Base-by-base conservation (phyloP, 2,888 invertebrate species). In the Horisme vitalbata region DNA sequence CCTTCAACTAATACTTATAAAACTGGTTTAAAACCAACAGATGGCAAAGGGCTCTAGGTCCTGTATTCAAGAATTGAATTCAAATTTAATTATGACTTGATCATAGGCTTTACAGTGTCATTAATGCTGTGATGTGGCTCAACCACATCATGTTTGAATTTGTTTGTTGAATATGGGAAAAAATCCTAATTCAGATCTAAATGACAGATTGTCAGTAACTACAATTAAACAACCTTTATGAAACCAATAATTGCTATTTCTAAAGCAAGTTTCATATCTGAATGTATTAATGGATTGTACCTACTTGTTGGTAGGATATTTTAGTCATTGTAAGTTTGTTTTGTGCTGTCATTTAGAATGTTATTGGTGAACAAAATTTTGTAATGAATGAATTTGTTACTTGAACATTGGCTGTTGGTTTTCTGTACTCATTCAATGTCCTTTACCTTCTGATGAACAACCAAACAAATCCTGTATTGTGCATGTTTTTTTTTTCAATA, bases 351-450 rank as follows among this genome's bases (percentile, higher is more conserved):
- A 68, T 71, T 60, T 60, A 67, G 66, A 64, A 55, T 65, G 56
- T 56, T 64, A 66, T 58, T 70, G 73, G 69, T 69, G 59, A 63
- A 32, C 52, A 27, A 33, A 30, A 34, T 27, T 23, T n/a, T 9
- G 14, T 14, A 5, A 13, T 12, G 23, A 24, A 18, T 28, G 13
- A 18, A 37, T 2, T 24, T 12, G 7, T 15, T 31, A 27, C 4
- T n/a, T n/a, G 26, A 26, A 31, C 44, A 82, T 84, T 86, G 85
- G 85, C 79, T 86, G 84, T 79, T 79, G 87, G 85, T 87, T 86
- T 87, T 87, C 86, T 83, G 84, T 87, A 72, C 83, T 83, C 82
- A 79, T 84, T 83, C 74, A 52, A 60, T 63, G 54, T 63, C 76
- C 83, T 86, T 85, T 85, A 82, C 84, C 83, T 86, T 85, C 82